These are phyloP conservation scores for Pelodiscus sinensis DNA, from an alignment of 2,113 vertebrate genomes.

Conservation along the genomic window DNA sequence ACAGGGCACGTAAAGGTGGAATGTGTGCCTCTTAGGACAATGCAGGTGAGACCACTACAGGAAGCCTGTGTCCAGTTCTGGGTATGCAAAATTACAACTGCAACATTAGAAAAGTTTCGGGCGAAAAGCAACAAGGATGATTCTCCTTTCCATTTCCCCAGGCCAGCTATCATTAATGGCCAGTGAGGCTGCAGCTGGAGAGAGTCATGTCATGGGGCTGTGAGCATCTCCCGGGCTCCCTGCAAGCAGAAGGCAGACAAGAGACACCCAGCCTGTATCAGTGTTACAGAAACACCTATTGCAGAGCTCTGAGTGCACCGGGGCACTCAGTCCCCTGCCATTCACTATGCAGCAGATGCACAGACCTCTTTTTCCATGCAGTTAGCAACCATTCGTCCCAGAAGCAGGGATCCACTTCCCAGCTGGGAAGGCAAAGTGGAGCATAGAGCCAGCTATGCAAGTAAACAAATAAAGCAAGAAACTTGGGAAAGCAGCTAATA, in stretches of 20 bases:
- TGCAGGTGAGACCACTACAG: background rate
- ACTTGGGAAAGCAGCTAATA: background rate
- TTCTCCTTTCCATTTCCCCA: background rate
- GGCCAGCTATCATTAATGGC: too few species aligned
- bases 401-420: background rate
- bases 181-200: too few species aligned
- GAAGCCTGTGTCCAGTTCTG: background rate
- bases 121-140: background rate
- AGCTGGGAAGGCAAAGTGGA: background rate
- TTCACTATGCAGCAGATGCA: background rate
- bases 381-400: too few species aligned
- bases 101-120: background rate
- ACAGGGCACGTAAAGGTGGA: background rate
- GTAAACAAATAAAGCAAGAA: background rate
- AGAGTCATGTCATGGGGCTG: too few species aligned
- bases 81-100: background rate
- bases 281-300: too few species aligned
- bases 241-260: too few species aligned
- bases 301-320: background rate
- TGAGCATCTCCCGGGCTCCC: too few species aligned
- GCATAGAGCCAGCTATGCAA: background rate
- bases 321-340: background rate
- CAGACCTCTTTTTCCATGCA: background rate
- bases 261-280: background rate
- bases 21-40: background rate